Evolutionary conservation across 2,888 invertebrate genomes (phyloP), one percentile per base, ranked within the genome.

Genomic region (Torymus aiolomorphi): DNA sequence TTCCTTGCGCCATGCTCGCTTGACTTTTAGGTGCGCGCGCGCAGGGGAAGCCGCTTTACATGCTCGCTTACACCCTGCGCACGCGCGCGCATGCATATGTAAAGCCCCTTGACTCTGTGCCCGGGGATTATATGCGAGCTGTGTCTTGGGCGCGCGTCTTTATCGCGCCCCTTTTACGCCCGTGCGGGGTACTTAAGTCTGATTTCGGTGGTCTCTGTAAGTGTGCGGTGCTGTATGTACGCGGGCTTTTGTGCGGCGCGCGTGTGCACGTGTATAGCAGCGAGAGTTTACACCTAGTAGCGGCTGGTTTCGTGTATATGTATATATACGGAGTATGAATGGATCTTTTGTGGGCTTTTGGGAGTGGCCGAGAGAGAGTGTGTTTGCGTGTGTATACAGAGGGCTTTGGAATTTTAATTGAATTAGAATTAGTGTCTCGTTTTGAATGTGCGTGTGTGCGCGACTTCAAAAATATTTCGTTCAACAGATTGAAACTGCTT

Each of bases 1-100:
- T 88, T 87, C 82, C 86, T 87, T 85, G 1, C 80, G 85, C 83
- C 84, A 86, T 87, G 88, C 86, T 85, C 87, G 86, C 86, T 88
- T 88, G 86, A 87, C 88, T 88, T 89, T 88, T 61, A 31, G 31
- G 31, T 49, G 56, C 54, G 73, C 20, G 63, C 10, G 63, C 10
- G 49, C 51, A 12, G 18, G 1, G 86, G 86, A 86, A 86, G 86
- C 84, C 84, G 84, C 84, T 84, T 86, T 87, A 86, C 86, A 88
- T 86, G 88, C 87, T 86, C 85, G 85, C 87, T 87, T 86, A 85
- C 86, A 31, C 31, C 31, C 31, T 8, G 31, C 31, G 31, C 31
- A 85, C 84, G 86, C 84, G 85, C 84, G 86, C 84, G 86, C 84
- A 85, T 84, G 85, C 84, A 85, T 84, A 85, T 86, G 85, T 84